phyloP scores from a whole-genome alignment of 2,797 vertebrate genomes.

The Pangasius djambal region DNA sequence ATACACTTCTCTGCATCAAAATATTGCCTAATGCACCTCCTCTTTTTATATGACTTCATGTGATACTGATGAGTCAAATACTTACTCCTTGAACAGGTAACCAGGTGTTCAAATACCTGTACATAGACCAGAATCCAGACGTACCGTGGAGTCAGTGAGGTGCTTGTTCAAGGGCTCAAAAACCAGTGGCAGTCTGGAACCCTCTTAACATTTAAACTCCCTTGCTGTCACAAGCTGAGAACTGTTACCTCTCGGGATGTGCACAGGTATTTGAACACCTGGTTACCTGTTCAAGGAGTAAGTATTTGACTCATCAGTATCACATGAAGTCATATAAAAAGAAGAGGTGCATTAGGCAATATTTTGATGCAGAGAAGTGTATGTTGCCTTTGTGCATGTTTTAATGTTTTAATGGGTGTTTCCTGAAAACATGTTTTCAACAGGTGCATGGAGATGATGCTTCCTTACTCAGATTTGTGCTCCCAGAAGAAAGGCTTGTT shows the following conservation, averaged over 20 bases:
- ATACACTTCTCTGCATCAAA: neutral
- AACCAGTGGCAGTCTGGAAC: too few relatives aligned
- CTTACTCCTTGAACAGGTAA: neutral
- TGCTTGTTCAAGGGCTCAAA: neutral
- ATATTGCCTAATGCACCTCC: neutral
- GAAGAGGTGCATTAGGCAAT: neutral
- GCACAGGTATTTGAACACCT: neutral
- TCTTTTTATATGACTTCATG: neutral
- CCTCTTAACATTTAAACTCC: neutral
- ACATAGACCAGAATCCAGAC: neutral
- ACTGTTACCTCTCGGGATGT: neutral
- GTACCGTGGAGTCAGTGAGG: neutral
- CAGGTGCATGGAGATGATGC: neutral
- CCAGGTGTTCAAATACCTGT: neutral
- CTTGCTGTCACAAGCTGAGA: neutral
- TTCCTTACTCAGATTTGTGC: conserved; percentile 83
- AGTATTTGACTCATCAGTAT: neutral
- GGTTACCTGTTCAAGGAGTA: neutral
- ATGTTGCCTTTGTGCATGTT: too few relatives aligned
- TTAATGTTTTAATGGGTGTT: neutral
- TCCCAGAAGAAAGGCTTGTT: conserved; percentile 96
- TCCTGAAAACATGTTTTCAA: neutral
- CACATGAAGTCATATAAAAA: neutral
- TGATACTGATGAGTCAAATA: neutral
- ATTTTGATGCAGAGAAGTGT: neutral